Evolutionary conservation across 2,113 vertebrate species (phyloP).

Genomic region (Chlorocebus sabaeus): DNA sequence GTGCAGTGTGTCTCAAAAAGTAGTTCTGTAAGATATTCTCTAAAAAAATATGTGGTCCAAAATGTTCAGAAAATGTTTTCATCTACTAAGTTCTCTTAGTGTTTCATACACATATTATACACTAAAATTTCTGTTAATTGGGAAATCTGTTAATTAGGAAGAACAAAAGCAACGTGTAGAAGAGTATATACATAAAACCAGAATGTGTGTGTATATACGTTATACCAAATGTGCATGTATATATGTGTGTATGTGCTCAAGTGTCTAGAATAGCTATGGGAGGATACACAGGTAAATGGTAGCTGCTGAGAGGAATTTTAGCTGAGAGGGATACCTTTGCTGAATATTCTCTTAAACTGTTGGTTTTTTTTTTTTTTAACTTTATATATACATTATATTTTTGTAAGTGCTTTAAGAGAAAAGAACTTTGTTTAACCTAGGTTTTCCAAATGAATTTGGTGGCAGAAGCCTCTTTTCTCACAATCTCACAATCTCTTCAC

Average conservation of each 20-base stretch:
- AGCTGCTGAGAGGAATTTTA: background rate
- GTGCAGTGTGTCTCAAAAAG: background rate
- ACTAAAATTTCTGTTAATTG: background rate
- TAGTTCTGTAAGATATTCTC: background rate
- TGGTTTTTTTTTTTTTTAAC: too few relatives aligned
- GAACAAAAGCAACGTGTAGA: background rate
- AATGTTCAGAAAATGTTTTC: conserved; percentile 20
- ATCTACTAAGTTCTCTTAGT: background rate
- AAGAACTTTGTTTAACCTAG: background rate
- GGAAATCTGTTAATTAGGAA: background rate
- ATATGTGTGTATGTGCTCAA: background rate
- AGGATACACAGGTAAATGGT: background rate
- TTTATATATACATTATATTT: background rate
- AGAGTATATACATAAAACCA: background rate
- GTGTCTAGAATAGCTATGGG: background rate
- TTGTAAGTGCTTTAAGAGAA: background rate
- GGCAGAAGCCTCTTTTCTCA: background rate
- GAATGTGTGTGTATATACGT: rapidly evolving
- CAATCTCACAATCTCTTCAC: background rate
- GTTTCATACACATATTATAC: background rate
- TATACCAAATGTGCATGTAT: background rate
- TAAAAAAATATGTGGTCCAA: background rate
- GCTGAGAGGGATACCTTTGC: background rate
- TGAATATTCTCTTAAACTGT: background rate
- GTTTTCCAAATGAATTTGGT: background rate